phyloP scores from a whole-genome alignment of 2,888 invertebrate species.

The Caenorhabditis becei region DNA sequence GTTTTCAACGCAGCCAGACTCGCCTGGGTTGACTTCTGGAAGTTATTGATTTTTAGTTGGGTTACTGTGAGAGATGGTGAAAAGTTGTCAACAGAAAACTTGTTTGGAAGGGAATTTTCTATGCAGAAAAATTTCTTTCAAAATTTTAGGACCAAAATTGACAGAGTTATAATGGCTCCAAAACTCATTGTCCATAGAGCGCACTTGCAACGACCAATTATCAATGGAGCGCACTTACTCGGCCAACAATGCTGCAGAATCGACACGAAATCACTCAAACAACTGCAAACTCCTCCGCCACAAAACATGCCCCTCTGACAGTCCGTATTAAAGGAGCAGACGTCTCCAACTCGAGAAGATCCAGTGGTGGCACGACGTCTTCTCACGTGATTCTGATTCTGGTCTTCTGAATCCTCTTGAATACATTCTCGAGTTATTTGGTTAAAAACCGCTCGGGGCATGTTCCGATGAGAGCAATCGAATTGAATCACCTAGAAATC shows the following conservation, averaged over 20 bases:
- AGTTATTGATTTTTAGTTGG: not conserved
- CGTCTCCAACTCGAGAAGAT: conserved; percentile 76
- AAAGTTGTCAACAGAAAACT: too few species aligned
- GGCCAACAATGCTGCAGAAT: conserved; percentile 80
- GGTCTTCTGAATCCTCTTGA: conserved; percentile 47
- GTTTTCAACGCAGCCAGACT: conserved; percentile 78
- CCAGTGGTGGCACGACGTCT: conserved; percentile 53
- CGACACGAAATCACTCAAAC: conserved; percentile 78
- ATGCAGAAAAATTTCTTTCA: too few species aligned
- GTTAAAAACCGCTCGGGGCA: conserved; percentile 69
- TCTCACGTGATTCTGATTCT: conserved; percentile 18
- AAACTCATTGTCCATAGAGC: not conserved
- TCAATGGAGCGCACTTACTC: conserved; percentile 56
- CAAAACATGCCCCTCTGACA: conserved; percentile 80
- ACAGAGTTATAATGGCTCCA: too few species aligned
- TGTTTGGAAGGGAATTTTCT: too few species aligned
- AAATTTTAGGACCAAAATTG: too few species aligned
- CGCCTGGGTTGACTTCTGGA: conserved; percentile 80
- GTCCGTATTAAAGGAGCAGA: conserved; percentile 78
- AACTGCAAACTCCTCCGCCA: conserved; percentile 77
- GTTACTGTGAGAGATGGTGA: too few species aligned
- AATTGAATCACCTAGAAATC: conserved; percentile 55
- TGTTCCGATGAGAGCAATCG: conserved; percentile 59
- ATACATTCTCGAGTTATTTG: conserved; percentile 68
- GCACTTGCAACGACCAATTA: not conserved